Conservation (phyloP, 2,888 invertebrate genomes). For the Sepioteuthis lessoniana region DNA sequence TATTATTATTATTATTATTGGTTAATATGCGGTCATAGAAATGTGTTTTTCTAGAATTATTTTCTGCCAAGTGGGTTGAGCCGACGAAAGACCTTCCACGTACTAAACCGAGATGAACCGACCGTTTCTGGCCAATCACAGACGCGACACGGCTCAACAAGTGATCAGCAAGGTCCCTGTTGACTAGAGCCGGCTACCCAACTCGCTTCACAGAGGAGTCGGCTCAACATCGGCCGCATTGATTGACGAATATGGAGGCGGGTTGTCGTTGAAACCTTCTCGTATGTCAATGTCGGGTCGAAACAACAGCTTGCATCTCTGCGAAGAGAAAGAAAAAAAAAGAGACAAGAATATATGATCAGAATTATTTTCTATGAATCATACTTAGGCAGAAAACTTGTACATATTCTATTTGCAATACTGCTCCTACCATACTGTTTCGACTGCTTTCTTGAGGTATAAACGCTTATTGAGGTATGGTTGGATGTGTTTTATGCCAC, state of each 20-base stretch:
- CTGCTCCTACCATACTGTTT: too few species aligned
- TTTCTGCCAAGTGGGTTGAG: neutral
- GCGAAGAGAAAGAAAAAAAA: conserved; percentile 48
- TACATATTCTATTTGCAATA: too few species aligned
- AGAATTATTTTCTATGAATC: too few species aligned
- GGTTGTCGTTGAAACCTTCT: conserved; percentile 55
- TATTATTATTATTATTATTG: neutral
- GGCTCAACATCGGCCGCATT: neutral
- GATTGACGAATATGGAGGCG: conserved; percentile 66
- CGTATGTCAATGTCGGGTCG: conserved; percentile 62
- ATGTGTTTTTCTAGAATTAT: neutral
- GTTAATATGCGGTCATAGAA: neutral
- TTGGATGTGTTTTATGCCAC: too few species aligned
- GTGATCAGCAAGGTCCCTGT: neutral
- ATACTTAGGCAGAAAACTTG: too few species aligned
- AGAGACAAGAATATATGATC: neutral
- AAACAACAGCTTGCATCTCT: conserved; percentile 61
- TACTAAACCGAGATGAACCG: conserved; percentile 2
- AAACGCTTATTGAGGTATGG: too few species aligned
- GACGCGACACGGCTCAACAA: neutral
- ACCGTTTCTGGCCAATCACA: neutral
- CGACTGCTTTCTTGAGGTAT: too few species aligned
- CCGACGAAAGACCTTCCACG: conserved; percentile 21
- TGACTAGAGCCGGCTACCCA: neutral
- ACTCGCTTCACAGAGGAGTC: conserved; percentile 37